A percentile compares a stretch with the other conserved stretches of the same genome.
Conservation (phyloP, 1,140 invertebrate species). For the Atta cephalotes region DNA sequence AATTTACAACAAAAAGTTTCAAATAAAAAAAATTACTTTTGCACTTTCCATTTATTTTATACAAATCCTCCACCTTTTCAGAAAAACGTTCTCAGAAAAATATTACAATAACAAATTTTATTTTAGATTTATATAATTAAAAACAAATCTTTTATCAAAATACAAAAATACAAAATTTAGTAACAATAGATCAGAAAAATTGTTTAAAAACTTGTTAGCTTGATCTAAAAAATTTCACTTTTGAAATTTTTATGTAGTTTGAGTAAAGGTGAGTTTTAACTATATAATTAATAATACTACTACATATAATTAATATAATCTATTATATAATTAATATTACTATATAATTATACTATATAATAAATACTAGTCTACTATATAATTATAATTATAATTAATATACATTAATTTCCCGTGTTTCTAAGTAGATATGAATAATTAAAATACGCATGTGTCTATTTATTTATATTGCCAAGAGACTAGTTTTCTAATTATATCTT, state of each 20-base stretch:
- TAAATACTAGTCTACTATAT: too few relatives aligned
- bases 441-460: not conserved
- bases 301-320: too few relatives aligned
- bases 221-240: not conserved
- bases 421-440: not conserved
- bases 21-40: too few relatives aligned
- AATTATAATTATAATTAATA: not conserved
- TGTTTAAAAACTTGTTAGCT: not conserved
- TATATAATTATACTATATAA: conserved; percentile 1
- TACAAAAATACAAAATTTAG: not conserved
- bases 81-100: not conserved
- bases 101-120: not conserved
- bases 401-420: not conserved
- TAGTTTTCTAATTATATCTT: not conserved
- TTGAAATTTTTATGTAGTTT: not conserved
- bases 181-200: not conserved
- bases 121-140: not conserved
- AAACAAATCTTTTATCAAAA: too few relatives aligned
- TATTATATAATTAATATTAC: too few relatives aligned
- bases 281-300: not conserved
- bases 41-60: too few relatives aligned
- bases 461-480: not conserved
- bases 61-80: too few relatives aligned
- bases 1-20: too few relatives aligned
- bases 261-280: not conserved